phyloP scores from a whole-genome alignment of 2,797 vertebrate species.

The Sebastes diploproa region DNA sequence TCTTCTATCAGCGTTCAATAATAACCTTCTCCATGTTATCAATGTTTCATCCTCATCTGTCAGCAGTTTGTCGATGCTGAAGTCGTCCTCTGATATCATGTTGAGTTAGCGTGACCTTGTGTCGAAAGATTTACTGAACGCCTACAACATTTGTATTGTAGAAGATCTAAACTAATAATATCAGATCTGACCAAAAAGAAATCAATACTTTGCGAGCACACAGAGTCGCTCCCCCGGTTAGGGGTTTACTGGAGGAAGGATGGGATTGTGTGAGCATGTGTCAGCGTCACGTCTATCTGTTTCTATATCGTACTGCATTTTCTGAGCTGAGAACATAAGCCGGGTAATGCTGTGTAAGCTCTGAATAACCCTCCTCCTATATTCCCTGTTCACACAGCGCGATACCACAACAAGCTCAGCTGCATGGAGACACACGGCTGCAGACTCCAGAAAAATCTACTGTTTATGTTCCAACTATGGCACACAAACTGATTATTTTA shows the following conservation, averaged over 20 bases:
- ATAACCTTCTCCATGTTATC: not conserved
- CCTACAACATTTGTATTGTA: not conserved
- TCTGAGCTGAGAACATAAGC: constrained; percentile 19
- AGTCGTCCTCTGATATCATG: not conserved
- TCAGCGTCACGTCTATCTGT: not conserved
- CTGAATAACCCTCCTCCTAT: not conserved
- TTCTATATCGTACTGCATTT: not conserved
- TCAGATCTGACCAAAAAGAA: not conserved
- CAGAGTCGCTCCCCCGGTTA: not conserved
- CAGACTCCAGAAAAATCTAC: too few species aligned
- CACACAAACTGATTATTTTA: not conserved
- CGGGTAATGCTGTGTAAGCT: constrained; percentile 23
- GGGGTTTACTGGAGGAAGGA: not conserved
- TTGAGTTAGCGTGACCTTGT: not conserved
- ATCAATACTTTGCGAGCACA: too few species aligned
- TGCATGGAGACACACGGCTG: not conserved
- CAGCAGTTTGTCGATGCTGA: not conserved
- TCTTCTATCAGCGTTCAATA: not conserved
- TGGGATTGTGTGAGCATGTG: not conserved
- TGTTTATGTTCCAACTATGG: not conserved
- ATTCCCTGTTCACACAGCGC: not conserved
- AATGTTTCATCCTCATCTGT: not conserved
- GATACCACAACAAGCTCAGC: not conserved
- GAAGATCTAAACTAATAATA: not conserved
- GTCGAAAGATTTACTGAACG: not conserved